These are phyloP conservation scores for Morphnarchus princeps DNA, from an alignment of 2,113 vertebrate species.

Conservation along the genomic window DNA sequence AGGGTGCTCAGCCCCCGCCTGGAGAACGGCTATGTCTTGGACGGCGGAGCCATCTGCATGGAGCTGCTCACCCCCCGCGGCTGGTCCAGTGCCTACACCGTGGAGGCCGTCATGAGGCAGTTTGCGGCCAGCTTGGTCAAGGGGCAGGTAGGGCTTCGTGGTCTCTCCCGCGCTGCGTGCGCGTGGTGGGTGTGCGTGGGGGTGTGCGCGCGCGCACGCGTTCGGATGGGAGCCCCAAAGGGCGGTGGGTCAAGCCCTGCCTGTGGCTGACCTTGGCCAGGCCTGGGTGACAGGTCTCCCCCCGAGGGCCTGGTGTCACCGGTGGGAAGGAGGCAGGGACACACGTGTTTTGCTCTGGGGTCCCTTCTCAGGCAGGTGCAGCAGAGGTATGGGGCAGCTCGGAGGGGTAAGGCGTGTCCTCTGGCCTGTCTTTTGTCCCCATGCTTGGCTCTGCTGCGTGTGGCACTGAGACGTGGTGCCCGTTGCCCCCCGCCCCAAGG, in stretches of 20 bases:
- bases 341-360: background rate
- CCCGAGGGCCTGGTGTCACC: background rate
- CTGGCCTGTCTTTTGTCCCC: background rate
- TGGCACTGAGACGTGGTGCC: background rate
- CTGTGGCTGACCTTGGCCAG: background rate
- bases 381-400: background rate
- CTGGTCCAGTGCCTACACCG: slow-evolving; percentile 99
- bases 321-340: background rate
- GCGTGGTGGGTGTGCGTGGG: background rate
- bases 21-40: slow-evolving; percentile 98
- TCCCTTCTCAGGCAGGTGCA: background rate
- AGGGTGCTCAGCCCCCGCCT: slow-evolving; percentile 94
- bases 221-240: background rate
- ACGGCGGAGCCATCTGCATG: slow-evolving; percentile 99
- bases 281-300: background rate
- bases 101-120: slow-evolving; percentile 99
- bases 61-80: slow-evolving; percentile 97
- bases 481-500: accelerated
- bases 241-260: background rate
- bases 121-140: slow-evolving; percentile 98
- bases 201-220: accelerated
- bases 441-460: background rate
- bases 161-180: background rate
- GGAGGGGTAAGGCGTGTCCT: background rate
- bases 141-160: slow-evolving; percentile 89